phyloP scores from a whole-genome alignment of 2,888 invertebrate species.

The Aelia acuminata region DNA sequence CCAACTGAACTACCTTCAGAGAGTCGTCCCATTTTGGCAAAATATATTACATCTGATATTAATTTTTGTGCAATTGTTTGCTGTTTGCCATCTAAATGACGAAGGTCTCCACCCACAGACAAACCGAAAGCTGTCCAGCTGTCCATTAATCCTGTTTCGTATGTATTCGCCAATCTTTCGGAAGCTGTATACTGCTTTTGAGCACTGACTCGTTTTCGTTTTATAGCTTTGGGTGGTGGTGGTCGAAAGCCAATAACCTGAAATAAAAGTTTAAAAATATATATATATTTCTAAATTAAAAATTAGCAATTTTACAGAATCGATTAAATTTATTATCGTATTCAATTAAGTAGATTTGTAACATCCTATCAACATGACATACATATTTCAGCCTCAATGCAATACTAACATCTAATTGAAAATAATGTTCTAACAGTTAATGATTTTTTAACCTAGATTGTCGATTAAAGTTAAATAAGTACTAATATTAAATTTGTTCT shows the following conservation, averaged over 20 bases:
- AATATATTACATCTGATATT: conserved; percentile 61
- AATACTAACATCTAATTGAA: no score
- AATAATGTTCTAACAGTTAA: no score
- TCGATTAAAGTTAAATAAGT: no score
- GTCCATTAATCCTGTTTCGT: conserved; percentile 52
- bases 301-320: background rate
- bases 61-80: conserved; percentile 62
- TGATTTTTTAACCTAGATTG: no score
- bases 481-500: no score
- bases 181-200: conserved; percentile 53
- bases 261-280: background rate
- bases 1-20: conserved; percentile 52
- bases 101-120: conserved; percentile 61
- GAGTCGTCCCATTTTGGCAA: conserved; percentile 61
- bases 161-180: conserved; percentile 7
- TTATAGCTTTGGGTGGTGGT: background rate
- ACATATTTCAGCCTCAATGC: no score
- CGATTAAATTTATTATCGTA: background rate
- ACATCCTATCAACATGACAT: no score
- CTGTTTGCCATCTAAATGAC: conserved; percentile 49
- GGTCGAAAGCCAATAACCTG: background rate
- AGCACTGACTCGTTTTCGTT: conserved; percentile 24
- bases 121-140: conserved; percentile 59
- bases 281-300: background rate
- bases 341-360: no score